Base-by-base conservation (phyloP, 2,113 vertebrate species). In the Poeciliopsis prolifica region DNA sequence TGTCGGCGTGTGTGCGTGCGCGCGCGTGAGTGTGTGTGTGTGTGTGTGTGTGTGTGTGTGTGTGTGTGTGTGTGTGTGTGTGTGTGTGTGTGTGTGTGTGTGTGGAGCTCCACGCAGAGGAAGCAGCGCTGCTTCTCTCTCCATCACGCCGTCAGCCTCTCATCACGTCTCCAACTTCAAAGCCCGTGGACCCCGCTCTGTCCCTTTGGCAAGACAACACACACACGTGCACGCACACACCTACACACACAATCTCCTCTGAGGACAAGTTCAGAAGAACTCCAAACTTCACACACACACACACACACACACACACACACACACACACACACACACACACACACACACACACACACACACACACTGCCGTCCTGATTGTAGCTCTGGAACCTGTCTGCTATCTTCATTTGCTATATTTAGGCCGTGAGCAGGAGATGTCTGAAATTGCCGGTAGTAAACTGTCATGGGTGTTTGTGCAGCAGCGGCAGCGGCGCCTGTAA, bases 131-230 rank as follows among this genome's bases (percentile, higher is more conserved):
- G 75, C 75, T 90, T 87, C 86, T 69, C 83, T 83, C 84, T 88
- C 85, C 77, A 88, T 86, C 62, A 79, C 67, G 31, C 83, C 78
- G 61, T 80, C 85, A 89, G 85, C 77, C 74, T 88, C 90, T 92
- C 89, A 92, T 93, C 89, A 92, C 90, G 91, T 86, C 89, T 86
- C 79, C 24, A 65, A 92, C 90, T 93, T 94, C 93, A 94, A 93
- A 94, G 91, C 83, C 63, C 42, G 63, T 91, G 88, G 89, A 93
- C 87, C 86, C 79, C 77, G 79, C 70, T 84, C 8, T 85, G 79
- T 88, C 85, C 89, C 84, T 87, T 89, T 86, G 81, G 87, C 86
- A 77, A 75, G 31, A 89, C 79, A 70, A 73, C 77, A 75, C 66
- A 72, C 69, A 72, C 79, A 82, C 61, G 61, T 35, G 48, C 74